Percentiles rank a stretch among this genome's conserved stretches.
Evolutionary conservation across 2,888 invertebrate species (phyloP).

Genomic region (Drosophila siamana): DNA sequence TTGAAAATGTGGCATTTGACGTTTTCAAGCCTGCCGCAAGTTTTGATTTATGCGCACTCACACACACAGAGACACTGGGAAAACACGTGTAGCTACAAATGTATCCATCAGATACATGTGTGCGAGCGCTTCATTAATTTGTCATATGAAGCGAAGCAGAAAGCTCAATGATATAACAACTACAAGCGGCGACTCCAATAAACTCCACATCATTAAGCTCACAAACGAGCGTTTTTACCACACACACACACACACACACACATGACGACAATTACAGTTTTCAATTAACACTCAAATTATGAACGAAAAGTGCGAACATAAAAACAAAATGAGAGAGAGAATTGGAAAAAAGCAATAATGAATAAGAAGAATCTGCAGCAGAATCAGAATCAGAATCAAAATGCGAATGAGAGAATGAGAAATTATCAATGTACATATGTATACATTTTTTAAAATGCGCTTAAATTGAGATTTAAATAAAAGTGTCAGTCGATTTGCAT

Average conservation of each 20-base stretch:
- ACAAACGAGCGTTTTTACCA: constrained; percentile 8
- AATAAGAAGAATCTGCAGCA: no score
- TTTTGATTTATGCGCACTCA: constrained; percentile 64
- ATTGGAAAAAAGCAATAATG: constrained; percentile 7
- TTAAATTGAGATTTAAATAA: constrained; percentile 60
- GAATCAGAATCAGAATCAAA: not conserved
- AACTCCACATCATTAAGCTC: constrained; percentile 61
- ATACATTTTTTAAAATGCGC: constrained; percentile 31
- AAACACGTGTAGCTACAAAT: constrained; percentile 22
- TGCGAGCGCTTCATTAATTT: constrained; percentile 72
- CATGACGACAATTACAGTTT: constrained; percentile 40
- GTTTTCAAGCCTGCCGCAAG: constrained; percentile 53
- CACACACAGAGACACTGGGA: constrained; percentile 13
- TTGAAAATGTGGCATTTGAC: constrained; percentile 61
- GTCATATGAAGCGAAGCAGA: constrained; percentile 72
- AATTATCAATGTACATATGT: constrained; percentile 18
- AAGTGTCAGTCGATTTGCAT: constrained; percentile 41
- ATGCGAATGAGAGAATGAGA: not conserved
- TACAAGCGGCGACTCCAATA: constrained; percentile 32
- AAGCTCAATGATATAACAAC: constrained; percentile 45
- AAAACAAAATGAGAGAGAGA: no score
- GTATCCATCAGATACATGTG: constrained; percentile 51
- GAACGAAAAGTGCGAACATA: constrained; percentile 24
- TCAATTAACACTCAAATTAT: constrained; percentile 68
- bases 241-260: constrained; percentile 18